phyloP scores from a whole-genome alignment of 2,888 invertebrate species.

The Leucania comma region DNA sequence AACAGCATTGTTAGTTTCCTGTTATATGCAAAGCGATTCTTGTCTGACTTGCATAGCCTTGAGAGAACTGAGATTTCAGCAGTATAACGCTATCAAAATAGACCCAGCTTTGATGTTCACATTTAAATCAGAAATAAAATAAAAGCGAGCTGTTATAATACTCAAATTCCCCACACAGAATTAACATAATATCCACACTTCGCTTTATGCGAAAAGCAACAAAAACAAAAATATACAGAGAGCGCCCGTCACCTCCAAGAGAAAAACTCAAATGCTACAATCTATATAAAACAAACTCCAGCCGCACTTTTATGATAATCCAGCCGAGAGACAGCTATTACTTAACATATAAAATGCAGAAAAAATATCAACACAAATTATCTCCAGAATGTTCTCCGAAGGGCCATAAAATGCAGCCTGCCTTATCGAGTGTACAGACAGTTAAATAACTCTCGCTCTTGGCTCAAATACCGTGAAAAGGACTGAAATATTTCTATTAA shows the following conservation, averaged over 20 bases:
- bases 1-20: background rate
- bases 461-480: conserved; percentile 41
- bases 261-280: conserved; percentile 55
- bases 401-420: conserved; percentile 66
- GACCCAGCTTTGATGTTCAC: conserved; percentile 18
- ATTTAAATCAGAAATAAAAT: conserved; percentile 32
- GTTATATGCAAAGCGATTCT: conserved; percentile 16
- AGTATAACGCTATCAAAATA: conserved; percentile 13
- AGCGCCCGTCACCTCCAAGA: conserved; percentile 33
- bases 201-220: conserved; percentile 21
- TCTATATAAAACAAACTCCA: conserved; percentile 56
- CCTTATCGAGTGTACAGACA: conserved; percentile 63
- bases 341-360: conserved; percentile 68
- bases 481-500: conserved; percentile 53
- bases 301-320: conserved; percentile 63
- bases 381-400: conserved; percentile 54
- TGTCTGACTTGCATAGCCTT: conserved; percentile 12
- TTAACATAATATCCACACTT: conserved; percentile 46
- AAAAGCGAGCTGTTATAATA: conserved; percentile 33
- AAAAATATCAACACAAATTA: conserved; percentile 68
- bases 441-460: conserved; percentile 58
- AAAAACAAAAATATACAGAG: conserved; percentile 52
- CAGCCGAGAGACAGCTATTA: conserved; percentile 61
- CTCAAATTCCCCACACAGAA: conserved; percentile 40
- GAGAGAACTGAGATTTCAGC: conserved; percentile 25